Evolutionary conservation across 2,797 vertebrate species (phyloP).

Genomic region (Podarcis siculus): DNA sequence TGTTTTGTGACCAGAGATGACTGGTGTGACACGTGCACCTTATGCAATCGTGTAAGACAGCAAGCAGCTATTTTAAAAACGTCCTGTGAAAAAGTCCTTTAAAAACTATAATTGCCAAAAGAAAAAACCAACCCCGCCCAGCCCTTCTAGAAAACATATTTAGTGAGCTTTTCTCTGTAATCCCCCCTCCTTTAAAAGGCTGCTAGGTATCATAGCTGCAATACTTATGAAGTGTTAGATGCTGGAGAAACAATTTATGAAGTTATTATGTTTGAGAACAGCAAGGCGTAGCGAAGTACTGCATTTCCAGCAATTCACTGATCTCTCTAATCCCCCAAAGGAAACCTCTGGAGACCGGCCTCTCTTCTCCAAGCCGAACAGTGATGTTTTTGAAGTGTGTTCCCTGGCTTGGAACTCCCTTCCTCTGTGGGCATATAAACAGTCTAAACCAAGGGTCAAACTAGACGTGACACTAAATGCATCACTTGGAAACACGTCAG

Average conservation of each 20-base stretch:
- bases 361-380: neutral
- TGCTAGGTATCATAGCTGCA: neutral
- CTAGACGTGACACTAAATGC: neutral
- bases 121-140: neutral
- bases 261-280: neutral
- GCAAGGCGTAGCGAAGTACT: neutral
- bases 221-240: neutral
- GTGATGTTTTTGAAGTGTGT: neutral
- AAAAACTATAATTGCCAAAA: slow-evolving; percentile 64
- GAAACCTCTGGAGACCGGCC: neutral
- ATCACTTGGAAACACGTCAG: neutral
- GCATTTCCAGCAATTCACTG: neutral
- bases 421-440: neutral
- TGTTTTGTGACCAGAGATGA: slow-evolving; percentile 78
- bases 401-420: neutral
- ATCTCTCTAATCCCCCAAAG: neutral
- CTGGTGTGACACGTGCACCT: slow-evolving; percentile 76
- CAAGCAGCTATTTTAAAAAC: slow-evolving; percentile 72
- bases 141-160: slow-evolving; percentile 55
- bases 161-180: slow-evolving; percentile 38
- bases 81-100: slow-evolving; percentile 64
- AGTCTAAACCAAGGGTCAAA: neutral
- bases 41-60: slow-evolving; percentile 63
- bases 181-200: neutral
- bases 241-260: neutral